Percentiles rank a stretch among this genome's conserved stretches.
phyloP scores from a whole-genome alignment of 1,140 invertebrate species.

The Zaprionus lachaisei region DNA sequence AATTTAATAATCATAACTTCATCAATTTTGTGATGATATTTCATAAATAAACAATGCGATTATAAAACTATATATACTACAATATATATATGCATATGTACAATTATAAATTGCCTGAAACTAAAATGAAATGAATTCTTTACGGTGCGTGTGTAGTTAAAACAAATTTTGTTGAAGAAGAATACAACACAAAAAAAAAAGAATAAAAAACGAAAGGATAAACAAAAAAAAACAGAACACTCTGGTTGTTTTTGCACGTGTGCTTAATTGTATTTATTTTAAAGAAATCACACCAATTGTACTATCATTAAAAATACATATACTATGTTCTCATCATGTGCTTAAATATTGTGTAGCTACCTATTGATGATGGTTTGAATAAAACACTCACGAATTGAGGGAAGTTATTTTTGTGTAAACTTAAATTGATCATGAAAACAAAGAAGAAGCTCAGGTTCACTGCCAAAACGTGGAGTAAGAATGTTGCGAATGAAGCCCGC shows the following conservation, averaged over 20 bases:
- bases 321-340: constrained; percentile 39
- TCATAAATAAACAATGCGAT: constrained; percentile 33
- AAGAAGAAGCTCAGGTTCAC: constrained; percentile 84
- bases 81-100: constrained; percentile 33
- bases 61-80: constrained; percentile 18
- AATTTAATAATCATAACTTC: constrained; percentile 62
- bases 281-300: constrained; percentile 19
- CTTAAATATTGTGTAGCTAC: constrained; percentile 49
- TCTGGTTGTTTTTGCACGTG: constrained; percentile 63
- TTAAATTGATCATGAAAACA: constrained; percentile 67
- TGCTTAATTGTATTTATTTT: constrained; percentile 53
- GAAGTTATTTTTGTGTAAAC: constrained; percentile 57
- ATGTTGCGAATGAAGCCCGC: constrained; percentile 46
- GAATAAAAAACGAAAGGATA: constrained; percentile 8
- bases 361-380: constrained; percentile 37
- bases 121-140: constrained; percentile 43
- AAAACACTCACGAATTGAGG: constrained; percentile 28
- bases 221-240: constrained; percentile 33
- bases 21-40: constrained; percentile 80
- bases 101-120: constrained; percentile 54
- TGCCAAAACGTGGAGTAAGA: constrained; percentile 82
- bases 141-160: constrained; percentile 56
- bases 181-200: constrained; percentile 2
- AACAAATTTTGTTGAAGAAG: constrained; percentile 30
- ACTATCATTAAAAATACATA: constrained; percentile 19